Base-by-base conservation (phyloP, 2,888 invertebrate species). In the Theodoxus fluviatilis region DNA sequence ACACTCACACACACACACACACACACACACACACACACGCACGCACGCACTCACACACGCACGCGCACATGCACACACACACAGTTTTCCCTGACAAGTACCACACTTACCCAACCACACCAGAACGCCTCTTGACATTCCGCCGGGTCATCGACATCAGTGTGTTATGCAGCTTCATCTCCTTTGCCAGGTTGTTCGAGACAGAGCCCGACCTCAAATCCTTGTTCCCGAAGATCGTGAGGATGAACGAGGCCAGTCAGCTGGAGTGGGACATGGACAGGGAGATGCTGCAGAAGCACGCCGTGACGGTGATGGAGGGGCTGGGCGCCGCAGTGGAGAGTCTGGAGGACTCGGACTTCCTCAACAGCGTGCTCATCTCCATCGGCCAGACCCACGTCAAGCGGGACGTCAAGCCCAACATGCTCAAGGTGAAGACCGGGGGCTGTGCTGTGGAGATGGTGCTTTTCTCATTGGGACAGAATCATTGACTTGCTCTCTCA, bases 261-360 rank as follows among this genome's bases (percentile, higher is more conserved):
- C 73, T 83, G 57, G 84, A 83, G 72, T 80, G 79, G 75, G 79
- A 80, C 59, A 78, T 83, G 22, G 84, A 84, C 72, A 74, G 75
- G 28, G 81, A 82, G 4, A 81, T 82, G 81, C 71, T 85, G 7
- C 80, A 79, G 74, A 79, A 79, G 63, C 85, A 85, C 70, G 83
- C 84, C 1, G 76, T 80, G 37, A 81, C 82, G 1, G 84, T 84
- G 12, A 81, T 85, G 82, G 83, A 83, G 71, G 84, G 83, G 0
- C 78, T 85, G 52, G 84, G 84, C 4, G 85, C 85, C 0, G 83
- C 84, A 1, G 85, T 84, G 9, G 85, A 85, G 74, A 83, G 81
- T 67, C 76, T 85, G 33, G 83, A 84, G 35, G 84, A 85, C 70
- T 80, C 83, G 1, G 78, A 79, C 18, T 80, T 83, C 57, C 79